Percentiles rank a stretch among this genome's conserved stretches.
phyloP scores from a whole-genome alignment of 2,113 vertebrate genomes.

The Anarhynchus alexandrinus region DNA sequence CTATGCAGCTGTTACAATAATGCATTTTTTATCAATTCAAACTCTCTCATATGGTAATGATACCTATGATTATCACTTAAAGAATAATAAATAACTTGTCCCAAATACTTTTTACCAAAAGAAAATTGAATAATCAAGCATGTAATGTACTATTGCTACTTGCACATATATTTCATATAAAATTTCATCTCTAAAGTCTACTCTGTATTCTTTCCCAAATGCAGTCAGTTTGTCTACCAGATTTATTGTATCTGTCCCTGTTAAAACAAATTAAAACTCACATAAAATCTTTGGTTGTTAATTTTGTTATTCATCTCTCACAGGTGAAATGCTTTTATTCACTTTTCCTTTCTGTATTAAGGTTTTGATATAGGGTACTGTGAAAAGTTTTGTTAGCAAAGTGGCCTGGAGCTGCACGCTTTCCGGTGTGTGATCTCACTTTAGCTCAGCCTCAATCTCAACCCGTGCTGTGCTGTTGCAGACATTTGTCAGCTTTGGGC shows the following conservation, averaged over 20 bases:
- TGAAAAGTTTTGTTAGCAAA: not conserved
- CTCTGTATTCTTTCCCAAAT: not conserved
- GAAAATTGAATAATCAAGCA: not conserved
- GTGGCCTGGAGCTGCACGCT: not conserved
- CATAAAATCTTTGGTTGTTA: not conserved
- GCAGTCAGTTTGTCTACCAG: not conserved
- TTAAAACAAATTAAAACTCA: not conserved
- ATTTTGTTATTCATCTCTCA: not conserved
- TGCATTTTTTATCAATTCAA: not conserved
- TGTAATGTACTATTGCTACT: not conserved
- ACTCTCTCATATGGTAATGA: not conserved
- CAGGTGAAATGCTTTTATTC: not conserved
- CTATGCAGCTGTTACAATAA: not conserved
- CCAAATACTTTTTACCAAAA: not conserved
- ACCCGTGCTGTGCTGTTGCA: rapidly evolving
- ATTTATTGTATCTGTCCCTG: not conserved
- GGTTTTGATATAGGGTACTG: not conserved
- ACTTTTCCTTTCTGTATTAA: not conserved
- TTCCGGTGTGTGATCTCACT: not conserved
- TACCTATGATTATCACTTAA: not conserved
- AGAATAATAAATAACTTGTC: not conserved
- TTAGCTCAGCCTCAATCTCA: not conserved
- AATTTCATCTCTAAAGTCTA: not conserved
- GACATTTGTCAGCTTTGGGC: not conserved
- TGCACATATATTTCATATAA: not conserved